A percentile compares a stretch with the other conserved stretches of the same genome.
These are phyloP conservation scores for Sinocyclocheilus maitianheensis DNA, from an alignment of 2,113 vertebrate genomes.

Conservation along the genomic window DNA sequence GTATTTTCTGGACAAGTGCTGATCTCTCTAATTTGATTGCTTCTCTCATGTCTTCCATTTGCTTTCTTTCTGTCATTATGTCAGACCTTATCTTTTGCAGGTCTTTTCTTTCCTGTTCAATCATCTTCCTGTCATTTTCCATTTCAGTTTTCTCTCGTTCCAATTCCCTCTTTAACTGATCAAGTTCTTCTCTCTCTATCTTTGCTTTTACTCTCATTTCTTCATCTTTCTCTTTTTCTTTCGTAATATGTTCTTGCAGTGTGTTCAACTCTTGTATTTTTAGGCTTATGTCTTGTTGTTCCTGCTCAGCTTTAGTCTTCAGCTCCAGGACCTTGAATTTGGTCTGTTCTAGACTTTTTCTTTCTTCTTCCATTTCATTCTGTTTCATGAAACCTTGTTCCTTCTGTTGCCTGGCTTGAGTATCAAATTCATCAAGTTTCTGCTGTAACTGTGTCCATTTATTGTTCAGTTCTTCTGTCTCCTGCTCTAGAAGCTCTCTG, in stretches of 20 bases:
- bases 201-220: conserved; percentile 11
- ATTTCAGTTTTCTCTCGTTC: too few species aligned
- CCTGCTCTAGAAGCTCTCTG: background rate
- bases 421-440: background rate
- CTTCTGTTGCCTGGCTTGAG: background rate
- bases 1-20: background rate
- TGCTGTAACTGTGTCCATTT: conserved; percentile 3
- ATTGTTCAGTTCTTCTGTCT: background rate
- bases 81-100: background rate
- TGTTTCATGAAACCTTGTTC: background rate
- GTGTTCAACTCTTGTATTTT: conserved; percentile 4
- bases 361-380: background rate
- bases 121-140: background rate
- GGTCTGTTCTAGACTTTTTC: background rate
- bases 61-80: background rate
- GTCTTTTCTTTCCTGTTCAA: background rate
- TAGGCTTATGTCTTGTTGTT: background rate
- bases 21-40: background rate
- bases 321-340: background rate
- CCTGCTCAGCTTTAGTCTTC: background rate
- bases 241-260: background rate
- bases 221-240: conserved; percentile 22
- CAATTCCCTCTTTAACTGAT: too few species aligned
- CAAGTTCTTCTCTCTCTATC: too few species aligned
- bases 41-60: background rate